These are phyloP conservation scores for Rhinella marina DNA, from an alignment of 2,797 vertebrate species.

Conservation along the genomic window DNA sequence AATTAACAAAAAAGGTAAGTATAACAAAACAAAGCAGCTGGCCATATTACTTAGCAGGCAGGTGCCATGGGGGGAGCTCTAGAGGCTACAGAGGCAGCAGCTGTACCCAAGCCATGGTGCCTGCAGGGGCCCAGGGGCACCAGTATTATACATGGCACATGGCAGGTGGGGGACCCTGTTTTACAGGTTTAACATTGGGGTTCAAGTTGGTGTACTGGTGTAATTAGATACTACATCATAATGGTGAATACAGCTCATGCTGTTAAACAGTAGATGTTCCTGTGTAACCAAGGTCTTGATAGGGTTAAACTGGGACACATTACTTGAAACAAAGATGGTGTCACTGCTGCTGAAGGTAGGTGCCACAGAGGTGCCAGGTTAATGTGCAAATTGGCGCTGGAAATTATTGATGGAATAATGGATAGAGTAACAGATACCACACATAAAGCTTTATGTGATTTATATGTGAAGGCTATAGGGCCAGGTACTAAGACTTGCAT, in stretches of 20 bases:
- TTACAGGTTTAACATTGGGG: no score
- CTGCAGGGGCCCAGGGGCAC: not conserved
- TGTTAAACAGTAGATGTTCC: no score
- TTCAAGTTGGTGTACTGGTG: no score
- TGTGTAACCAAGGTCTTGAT: no score
- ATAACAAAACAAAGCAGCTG: conserved; percentile 4
- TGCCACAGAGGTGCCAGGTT: not conserved
- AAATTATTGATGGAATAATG: not conserved
- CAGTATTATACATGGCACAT: not conserved
- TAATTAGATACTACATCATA: no score
- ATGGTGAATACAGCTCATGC: no score
- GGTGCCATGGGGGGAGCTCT: not conserved
- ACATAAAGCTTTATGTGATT: not conserved
- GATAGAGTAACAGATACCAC: not conserved
- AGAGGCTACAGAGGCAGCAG: not conserved
- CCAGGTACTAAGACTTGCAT: no score
- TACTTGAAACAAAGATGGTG: no score
- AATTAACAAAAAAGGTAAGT: not conserved
- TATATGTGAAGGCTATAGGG: not conserved
- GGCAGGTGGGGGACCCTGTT: no score
- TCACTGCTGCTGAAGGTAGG: no score
- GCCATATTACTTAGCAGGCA: not conserved
- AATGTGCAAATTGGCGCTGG: not conserved
- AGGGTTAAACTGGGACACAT: no score
- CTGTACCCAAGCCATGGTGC: no score